Evolutionary conservation across 2,888 invertebrate species (phyloP), one percentile per base, ranked within the genome.

Genomic region (Tenthredo amoena): DNA sequence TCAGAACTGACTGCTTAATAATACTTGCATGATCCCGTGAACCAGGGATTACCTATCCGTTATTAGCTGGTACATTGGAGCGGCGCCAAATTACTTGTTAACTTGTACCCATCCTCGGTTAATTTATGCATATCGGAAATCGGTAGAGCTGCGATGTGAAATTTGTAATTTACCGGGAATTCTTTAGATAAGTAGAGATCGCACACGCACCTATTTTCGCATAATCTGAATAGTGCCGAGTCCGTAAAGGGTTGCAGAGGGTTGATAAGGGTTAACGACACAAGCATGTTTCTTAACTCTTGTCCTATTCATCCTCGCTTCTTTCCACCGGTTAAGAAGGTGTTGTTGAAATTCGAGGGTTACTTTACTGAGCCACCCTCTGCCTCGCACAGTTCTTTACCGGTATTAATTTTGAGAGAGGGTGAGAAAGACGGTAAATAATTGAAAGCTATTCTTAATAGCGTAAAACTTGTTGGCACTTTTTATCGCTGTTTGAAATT

Each of bases 1-100:
- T 85, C 77, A 85, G 85, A 77, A 85, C 85, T 85, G 85, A 85
- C 85, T 85, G 85, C 79, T 85, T 85, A 85, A 85, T 85, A 85
- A 85, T 79, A 85, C 85, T 85, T 81, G 85, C 76, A 85, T 85
- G 85, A 85, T 85, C 77, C 65, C 77, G 43, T 65, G 85, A 65
- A 79, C 65, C 76, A 85, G 62, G 85, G 47, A 85, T 85, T 79
- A 85, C 85, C 85, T 85, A 85, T 79, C 85, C 85, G 85, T 85
- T 85, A 85, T 85, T 85, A 85, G 79, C 77, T 77, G 85, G 62
- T 76, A 79, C 68, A 85, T 85, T 85, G 85, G 85, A 79, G 76
- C 65, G 21, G 40, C 43, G 85, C 85, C 76, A 85, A 85, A 85
- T 85, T 85, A 79, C 79, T 85, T 85, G 85, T 85, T 85, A 85